Conservation (phyloP, 2,888 invertebrate genomes). For the Stenichneumon culpator region DNA sequence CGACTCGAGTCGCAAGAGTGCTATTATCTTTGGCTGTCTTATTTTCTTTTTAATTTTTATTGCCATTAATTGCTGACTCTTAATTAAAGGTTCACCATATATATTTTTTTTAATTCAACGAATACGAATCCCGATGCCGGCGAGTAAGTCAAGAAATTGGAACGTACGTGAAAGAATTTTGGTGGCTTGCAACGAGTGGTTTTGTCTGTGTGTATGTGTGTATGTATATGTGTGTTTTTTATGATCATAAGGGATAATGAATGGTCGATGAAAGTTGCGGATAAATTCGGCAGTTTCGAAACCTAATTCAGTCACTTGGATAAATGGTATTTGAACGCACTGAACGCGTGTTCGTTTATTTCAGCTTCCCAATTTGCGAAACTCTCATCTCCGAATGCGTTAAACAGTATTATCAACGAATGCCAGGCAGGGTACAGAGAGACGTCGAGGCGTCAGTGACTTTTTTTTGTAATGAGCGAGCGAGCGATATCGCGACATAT, state of each 20-base stretch:
- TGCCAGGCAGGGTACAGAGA: constrained; percentile 5
- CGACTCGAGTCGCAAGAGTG: constrained; percentile 53
- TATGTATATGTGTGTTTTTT: neutral
- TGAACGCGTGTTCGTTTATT: constrained; percentile 19
- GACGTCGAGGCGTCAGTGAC: constrained; percentile 6
- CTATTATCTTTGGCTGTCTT: constrained; percentile 60
- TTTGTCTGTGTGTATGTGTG: neutral
- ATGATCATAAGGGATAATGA: constrained; percentile 18
- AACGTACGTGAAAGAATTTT: constrained; percentile 22
- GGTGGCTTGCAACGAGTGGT: constrained; percentile 7
- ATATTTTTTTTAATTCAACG: neutral
- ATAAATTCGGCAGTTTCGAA: constrained; percentile 75
- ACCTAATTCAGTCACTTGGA: constrained; percentile 69
- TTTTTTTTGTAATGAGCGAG: neutral
- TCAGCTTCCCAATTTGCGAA: neutral
- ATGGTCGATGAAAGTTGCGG: constrained; percentile 76
- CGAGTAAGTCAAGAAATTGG: constrained; percentile 19
- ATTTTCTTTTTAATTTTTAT: constrained; percentile 53
- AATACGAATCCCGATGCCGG: constrained; percentile 32
- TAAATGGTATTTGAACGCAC: constrained; percentile 10
- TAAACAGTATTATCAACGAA: constrained; percentile 12
- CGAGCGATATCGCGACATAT: neutral
- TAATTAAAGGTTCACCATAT: neutral
- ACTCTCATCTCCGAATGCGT: neutral
- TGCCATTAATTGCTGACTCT: constrained; percentile 57